A percentile compares a stretch with the other conserved stretches of the same genome.
Evolutionary conservation across 2,797 vertebrate genomes (phyloP).

Genomic region (Chelonia mydas): DNA sequence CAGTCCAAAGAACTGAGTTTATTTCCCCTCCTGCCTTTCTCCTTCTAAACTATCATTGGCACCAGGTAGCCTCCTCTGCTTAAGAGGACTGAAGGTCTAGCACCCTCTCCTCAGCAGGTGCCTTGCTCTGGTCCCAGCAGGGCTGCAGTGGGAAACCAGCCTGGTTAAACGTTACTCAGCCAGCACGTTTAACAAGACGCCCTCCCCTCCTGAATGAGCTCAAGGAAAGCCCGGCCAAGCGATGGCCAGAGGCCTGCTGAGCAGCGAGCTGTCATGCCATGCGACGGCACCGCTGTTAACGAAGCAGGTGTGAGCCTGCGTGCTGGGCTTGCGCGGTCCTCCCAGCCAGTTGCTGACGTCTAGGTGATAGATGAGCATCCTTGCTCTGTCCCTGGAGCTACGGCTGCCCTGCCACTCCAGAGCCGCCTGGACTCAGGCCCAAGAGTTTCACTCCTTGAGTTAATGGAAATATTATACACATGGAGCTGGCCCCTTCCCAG

Average conservation of each 20-base stretch:
- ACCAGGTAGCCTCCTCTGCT: fast-evolving
- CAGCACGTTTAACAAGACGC: neutral
- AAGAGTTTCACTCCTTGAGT: constrained; percentile 36
- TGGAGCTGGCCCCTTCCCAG: constrained; percentile 42
- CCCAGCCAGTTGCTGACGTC: neutral
- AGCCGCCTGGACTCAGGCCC: constrained; percentile 24
- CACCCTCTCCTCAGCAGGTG: neutral
- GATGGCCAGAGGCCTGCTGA: neutral
- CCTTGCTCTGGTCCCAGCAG: fast-evolving
- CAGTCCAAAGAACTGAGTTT: neutral
- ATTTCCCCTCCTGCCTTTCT: neutral
- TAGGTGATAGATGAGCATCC: constrained; percentile 18
- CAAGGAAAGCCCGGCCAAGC: neutral
- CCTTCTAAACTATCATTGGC: fast-evolving
- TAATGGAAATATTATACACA: constrained; percentile 51
- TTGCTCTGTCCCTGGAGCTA: neutral
- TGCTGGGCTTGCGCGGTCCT: fast-evolving
- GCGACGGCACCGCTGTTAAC: fast-evolving
- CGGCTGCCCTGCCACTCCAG: neutral
- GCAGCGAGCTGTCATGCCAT: fast-evolving
- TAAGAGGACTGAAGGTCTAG: neutral
- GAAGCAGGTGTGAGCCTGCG: neutral
- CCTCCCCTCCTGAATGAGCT: fast-evolving
- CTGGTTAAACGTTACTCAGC: neutral
- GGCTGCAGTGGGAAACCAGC: neutral